Evolutionary conservation across 2,113 vertebrate species (phyloP).

Genomic region (Myiopsitta monachus): DNA sequence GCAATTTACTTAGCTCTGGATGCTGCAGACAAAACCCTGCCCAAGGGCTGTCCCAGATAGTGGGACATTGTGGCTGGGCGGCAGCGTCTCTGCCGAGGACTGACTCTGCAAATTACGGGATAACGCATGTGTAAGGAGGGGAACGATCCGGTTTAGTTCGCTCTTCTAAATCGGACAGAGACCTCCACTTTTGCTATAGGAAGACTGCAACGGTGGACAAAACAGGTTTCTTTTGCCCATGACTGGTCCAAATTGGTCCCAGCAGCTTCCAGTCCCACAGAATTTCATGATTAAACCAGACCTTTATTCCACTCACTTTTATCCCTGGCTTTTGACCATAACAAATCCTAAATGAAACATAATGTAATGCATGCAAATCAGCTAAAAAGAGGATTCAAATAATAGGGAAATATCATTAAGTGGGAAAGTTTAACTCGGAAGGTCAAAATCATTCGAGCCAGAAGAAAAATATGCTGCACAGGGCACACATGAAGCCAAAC

Average conservation of each 20-base stretch:
- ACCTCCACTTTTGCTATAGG: slow-evolving; percentile 77
- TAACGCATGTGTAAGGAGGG: slow-evolving; percentile 57
- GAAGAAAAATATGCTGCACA: neutral
- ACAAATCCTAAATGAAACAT: slow-evolving; percentile 33
- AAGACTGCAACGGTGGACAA: slow-evolving; percentile 70
- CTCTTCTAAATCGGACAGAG: slow-evolving; percentile 77
- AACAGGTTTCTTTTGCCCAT: slow-evolving; percentile 62
- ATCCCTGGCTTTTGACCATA: neutral
- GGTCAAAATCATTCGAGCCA: slow-evolving; percentile 15
- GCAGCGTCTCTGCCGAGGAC: neutral
- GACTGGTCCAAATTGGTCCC: neutral
- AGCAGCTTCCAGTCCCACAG: slow-evolving; percentile 70
- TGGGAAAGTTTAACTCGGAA: slow-evolving; percentile 3
- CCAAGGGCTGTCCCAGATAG: neutral
- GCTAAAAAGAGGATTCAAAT: slow-evolving; percentile 1
- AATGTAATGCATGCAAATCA: slow-evolving; percentile 41
- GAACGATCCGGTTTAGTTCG: slow-evolving; percentile 72
- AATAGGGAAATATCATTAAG: slow-evolving; percentile 27
- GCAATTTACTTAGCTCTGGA: neutral
- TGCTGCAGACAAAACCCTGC: neutral
- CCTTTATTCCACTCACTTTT: slow-evolving; percentile 1
- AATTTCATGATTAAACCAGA: neutral
- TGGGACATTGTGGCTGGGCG: neutral
- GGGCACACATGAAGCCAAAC: neutral
- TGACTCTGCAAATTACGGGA: fast-evolving